Conservation (phyloP, 2,113 vertebrate species). For the Octodon degus region DNA sequence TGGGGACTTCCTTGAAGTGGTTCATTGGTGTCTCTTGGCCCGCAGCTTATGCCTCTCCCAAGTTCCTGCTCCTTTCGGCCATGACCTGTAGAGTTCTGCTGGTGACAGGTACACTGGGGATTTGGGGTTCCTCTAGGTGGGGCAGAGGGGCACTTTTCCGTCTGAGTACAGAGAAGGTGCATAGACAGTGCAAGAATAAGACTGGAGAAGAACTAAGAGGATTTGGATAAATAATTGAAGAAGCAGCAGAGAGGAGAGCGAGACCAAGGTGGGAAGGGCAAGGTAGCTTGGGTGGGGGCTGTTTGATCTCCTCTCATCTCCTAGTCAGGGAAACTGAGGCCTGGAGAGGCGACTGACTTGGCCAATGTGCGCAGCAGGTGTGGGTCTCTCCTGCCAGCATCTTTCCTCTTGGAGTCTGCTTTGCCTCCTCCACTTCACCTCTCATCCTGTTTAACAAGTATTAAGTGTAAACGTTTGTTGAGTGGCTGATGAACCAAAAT, state of each 20-base stretch:
- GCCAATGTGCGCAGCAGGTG: background rate
- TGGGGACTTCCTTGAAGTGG: background rate
- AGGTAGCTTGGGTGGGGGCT: background rate
- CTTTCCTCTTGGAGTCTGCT: background rate
- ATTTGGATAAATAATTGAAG: background rate
- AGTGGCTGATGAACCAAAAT: background rate
- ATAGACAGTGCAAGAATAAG: background rate
- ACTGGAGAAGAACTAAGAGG: background rate
- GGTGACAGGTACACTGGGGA: constrained; percentile 68
- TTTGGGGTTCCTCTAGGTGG: background rate
- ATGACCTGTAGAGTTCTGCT: constrained; percentile 68
- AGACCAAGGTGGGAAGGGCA: background rate
- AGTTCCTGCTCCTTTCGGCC: background rate
- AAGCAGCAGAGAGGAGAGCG: background rate
- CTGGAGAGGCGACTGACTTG: background rate
- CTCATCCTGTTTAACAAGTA: background rate
- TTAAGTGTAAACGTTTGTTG: background rate
- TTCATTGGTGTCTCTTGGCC: background rate
- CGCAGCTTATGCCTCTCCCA: background rate
- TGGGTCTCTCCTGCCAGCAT: background rate
- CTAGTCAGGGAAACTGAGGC: background rate
- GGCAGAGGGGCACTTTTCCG: background rate
- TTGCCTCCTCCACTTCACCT: background rate
- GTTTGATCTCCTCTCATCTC: background rate
- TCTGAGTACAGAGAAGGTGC: background rate